Conservation (phyloP, 2,888 invertebrate species). For the Rutpela maculata region DNA sequence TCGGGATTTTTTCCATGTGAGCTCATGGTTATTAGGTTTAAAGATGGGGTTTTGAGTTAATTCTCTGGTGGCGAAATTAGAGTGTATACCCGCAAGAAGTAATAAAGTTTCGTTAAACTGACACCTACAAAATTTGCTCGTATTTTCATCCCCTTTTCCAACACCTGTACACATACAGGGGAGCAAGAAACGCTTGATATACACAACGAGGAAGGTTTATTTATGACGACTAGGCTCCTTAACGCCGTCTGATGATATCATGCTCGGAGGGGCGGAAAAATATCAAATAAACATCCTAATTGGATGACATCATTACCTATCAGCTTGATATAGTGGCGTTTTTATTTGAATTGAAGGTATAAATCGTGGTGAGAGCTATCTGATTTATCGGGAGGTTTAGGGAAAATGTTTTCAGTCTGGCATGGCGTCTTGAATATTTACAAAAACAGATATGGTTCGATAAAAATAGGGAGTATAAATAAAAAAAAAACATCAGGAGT, state of each 20-base stretch:
- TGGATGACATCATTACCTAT: conserved; percentile 54
- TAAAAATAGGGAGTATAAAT: no score
- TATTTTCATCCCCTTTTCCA: conserved; percentile 51
- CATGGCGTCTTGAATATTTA: neutral
- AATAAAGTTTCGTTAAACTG: conserved; percentile 62
- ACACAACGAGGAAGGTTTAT: conserved; percentile 44
- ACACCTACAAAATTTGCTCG: conserved; percentile 47
- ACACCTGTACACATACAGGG: conserved; percentile 53
- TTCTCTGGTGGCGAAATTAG: conserved; percentile 46
- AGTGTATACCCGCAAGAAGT: conserved; percentile 54
- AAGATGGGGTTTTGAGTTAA: conserved; percentile 41
- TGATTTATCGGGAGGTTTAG: neutral
- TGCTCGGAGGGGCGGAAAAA: conserved; percentile 44
- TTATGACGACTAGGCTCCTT: conserved; percentile 42
- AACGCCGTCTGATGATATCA: conserved; percentile 44
- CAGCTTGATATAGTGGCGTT: conserved; percentile 46
- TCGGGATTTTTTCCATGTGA: neutral
- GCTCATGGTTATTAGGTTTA: conserved; percentile 16
- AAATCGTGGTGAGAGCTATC: neutral
- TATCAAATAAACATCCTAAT: conserved; percentile 52
- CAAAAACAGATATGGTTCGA: neutral
- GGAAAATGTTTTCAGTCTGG: neutral
- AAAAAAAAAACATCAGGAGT: no score
- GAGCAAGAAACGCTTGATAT: conserved; percentile 47
- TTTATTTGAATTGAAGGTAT: conserved; percentile 7